A percentile compares a stretch with the other conserved stretches of the same genome.
Conservation (phyloP, 2,113 vertebrate genomes). For the Hystrix cristata region DNA sequence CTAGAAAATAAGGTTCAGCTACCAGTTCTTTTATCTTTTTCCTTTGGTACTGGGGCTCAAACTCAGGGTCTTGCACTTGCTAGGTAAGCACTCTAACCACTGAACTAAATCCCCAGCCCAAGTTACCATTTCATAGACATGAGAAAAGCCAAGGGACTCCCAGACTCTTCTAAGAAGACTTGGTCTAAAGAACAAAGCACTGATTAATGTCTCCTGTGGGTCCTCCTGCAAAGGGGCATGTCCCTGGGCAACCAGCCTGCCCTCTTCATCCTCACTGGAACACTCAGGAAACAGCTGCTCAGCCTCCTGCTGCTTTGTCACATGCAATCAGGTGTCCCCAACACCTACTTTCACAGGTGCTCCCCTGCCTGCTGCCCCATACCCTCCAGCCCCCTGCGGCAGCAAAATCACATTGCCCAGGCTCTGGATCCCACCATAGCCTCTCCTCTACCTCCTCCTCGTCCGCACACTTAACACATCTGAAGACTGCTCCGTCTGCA, state of each 20-base stretch:
- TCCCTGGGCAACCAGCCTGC: not conserved
- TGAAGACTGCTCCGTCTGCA: not conserved
- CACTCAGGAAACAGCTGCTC: not conserved
- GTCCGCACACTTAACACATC: not conserved
- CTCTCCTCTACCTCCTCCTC: not conserved
- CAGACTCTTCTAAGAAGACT: not conserved
- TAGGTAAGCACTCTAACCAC: no score
- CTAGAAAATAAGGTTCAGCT: not conserved
- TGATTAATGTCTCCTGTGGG: not conserved
- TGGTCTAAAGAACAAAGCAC: not conserved
- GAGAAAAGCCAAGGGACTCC: conserved; percentile 16
- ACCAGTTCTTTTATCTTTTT: not conserved
- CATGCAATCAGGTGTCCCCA: not conserved
- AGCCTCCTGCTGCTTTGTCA: not conserved
- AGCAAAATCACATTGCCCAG: not conserved
- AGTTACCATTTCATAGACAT: not conserved
- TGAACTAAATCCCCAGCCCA: no score
- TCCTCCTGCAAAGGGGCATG: not conserved
- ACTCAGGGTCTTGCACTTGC: no score
- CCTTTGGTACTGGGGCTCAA: no score
- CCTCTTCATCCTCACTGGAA: not conserved
- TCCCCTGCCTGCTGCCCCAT: not conserved
- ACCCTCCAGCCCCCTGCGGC: not conserved
- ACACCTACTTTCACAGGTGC: not conserved
- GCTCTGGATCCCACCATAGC: not conserved